A percentile compares a stretch with the other conserved stretches of the same genome.
Evolutionary conservation across 2,113 vertebrate genomes (phyloP).

Genomic region (Elgaria multicarinata): DNA sequence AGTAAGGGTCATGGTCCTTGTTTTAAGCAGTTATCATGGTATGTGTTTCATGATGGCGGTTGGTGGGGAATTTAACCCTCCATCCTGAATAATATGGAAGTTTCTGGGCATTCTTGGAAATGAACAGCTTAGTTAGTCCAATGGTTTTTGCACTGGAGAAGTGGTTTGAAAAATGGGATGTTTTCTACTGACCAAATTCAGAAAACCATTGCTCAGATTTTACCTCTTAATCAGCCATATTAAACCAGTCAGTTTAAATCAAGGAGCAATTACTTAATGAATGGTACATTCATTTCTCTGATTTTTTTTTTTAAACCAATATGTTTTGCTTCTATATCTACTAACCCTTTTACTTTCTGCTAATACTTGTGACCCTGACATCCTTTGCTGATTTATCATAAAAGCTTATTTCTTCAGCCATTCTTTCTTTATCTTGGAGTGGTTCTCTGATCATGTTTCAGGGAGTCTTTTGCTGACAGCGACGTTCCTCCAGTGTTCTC

Average conservation of each 20-base stretch:
- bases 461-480: conserved; percentile 1
- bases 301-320: neutral
- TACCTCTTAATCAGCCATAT: neutral
- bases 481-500: neutral
- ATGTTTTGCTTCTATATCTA: neutral
- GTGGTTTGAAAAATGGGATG: neutral
- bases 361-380: neutral
- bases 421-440: neutral
- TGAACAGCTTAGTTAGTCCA: neutral
- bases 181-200: neutral
- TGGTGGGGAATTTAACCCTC: neutral
- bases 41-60: neutral
- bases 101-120: neutral
- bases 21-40: too few species aligned
- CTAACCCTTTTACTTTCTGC: neutral
- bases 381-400: neutral
- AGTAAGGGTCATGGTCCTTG: neutral
- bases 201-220: neutral
- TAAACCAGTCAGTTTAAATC: neutral
- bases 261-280: neutral
- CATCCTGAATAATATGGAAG: neutral
- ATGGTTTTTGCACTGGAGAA: neutral
- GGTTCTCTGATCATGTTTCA: neutral
- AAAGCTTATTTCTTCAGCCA: neutral
- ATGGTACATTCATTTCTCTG: neutral